Percentiles rank a stretch among this genome's conserved stretches.
Conservation (phyloP, 2,888 invertebrate species). For the Linyphia triangularis region DNA sequence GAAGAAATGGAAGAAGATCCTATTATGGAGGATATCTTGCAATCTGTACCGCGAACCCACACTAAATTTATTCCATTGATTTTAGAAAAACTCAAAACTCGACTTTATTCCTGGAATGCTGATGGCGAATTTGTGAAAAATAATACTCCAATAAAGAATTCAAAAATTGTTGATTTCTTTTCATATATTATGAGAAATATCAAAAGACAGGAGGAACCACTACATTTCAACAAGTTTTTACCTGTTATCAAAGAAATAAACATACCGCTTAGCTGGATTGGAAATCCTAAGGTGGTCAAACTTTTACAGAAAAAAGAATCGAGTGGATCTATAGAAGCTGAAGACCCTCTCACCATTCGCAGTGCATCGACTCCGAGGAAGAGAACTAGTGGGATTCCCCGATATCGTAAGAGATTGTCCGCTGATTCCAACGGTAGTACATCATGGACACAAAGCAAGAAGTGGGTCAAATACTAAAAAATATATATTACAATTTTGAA, state of each 20-base stretch:
- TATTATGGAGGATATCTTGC: background rate
- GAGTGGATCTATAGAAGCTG: background rate
- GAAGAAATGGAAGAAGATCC: background rate
- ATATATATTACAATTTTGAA: too few species aligned
- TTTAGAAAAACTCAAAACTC: slow-evolving; percentile 33
- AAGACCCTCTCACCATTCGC: too few species aligned
- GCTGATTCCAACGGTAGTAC: too few species aligned
- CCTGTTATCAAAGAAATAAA: slow-evolving; percentile 29
- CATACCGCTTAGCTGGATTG: background rate
- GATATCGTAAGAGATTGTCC: too few species aligned
- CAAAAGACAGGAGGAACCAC: background rate
- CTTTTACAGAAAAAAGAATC: background rate
- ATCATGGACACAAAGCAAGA: too few species aligned
- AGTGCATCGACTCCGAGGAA: too few species aligned
- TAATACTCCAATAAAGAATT: background rate
- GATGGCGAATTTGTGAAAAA: background rate
- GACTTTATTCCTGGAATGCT: slow-evolving; percentile 17
- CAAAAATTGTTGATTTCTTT: slow-evolving; percentile 8
- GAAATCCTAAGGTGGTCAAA: background rate
- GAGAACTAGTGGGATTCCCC: too few species aligned
- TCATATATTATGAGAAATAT: slow-evolving; percentile 21
- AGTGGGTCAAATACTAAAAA: too few species aligned
- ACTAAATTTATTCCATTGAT: slow-evolving; percentile 1
- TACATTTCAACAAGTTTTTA: slow-evolving; percentile 27
- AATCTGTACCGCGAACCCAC: background rate